Percentiles rank a stretch among this genome's conserved stretches.
These are phyloP conservation scores for Hylaeus anthracinus DNA, from an alignment of 1,140 invertebrate genomes.

Conservation along the genomic window DNA sequence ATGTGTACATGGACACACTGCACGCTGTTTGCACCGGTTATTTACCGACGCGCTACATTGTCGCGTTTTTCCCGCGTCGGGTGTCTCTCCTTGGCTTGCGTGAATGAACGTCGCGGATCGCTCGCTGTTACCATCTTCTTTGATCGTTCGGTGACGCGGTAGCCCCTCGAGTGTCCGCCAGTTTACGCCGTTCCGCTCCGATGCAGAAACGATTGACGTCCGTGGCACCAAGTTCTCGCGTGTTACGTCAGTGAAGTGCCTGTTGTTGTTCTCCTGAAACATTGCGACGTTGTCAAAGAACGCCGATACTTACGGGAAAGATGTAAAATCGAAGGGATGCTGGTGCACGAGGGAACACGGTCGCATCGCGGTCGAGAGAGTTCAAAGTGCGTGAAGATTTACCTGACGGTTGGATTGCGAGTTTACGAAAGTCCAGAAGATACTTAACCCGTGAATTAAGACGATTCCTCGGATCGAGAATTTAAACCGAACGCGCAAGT, in stretches of 20 bases:
- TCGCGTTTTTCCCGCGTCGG: slow-evolving; percentile 28
- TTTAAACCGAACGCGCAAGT: too few relatives aligned
- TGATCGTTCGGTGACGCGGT: background rate
- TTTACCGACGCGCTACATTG: slow-evolving; percentile 24
- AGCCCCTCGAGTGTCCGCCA: too few relatives aligned
- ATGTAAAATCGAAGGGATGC: slow-evolving; percentile 18
- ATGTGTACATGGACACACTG: background rate
- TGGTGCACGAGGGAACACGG: background rate
- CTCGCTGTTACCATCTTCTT: background rate
- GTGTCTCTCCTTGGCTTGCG: background rate
- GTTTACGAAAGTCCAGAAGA: background rate
- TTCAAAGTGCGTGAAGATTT: background rate
- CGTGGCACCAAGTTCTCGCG: background rate
- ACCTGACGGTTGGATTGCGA: too few relatives aligned
- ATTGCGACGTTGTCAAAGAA: background rate
- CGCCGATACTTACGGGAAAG: background rate
- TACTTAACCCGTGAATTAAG: background rate
- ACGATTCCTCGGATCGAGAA: too few relatives aligned
- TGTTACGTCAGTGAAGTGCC: background rate
- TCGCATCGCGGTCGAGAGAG: slow-evolving; percentile 2
- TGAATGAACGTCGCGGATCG: background rate
- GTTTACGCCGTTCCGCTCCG: background rate
- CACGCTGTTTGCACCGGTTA: slow-evolving; percentile 34
- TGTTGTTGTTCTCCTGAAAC: background rate
- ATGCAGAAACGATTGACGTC: background rate